Evolutionary conservation across 1,140 invertebrate genomes (phyloP), one percentile per base, ranked within the genome.

Genomic region (Orussus abietinus): DNA sequence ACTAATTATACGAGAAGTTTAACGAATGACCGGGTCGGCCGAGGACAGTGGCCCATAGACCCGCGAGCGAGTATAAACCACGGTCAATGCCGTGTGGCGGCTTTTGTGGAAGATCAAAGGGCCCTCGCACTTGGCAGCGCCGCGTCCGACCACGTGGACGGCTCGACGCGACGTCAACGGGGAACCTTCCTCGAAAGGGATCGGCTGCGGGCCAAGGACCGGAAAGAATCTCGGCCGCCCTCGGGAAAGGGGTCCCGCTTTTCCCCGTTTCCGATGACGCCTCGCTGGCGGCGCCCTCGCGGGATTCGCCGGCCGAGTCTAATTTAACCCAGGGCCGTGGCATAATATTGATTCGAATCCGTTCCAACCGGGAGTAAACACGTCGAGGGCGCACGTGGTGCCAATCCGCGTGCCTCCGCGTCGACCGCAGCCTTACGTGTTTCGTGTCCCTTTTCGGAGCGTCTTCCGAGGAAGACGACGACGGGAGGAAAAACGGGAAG

Each of bases 301-400:
- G 45, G 38, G 44, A 41, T 47, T 44, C 31, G 22, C 18, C 30
- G 43, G 21, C 28, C 32, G 47, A 18, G 30, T 57, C 64, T 66
- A 64, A 66, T 66, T 62, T 69, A 67, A 58, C 57, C 38, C 15
- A 37, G 31, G 48, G 47, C 38, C 37, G 47, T 49, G 59, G 64
- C 68, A 69, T 69, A 69, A 69, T 64, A 69, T 69, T 67, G 66
- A 69, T 64, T 66, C 62, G 62, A 64, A 66, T 66, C 63, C 55
- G 52, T 51, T 63, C 52, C 60, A 59, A n/a, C 48, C 38, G 51
- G 53, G 45, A 55, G 50, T 68, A 68, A 68, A 68, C 67, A 69
- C 64, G 57, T 59, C 55, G 57, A 45, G n/a, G 45, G 53, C 59
- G 54, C 64, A 69, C 63, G 59, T 68, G 66, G 59, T 46, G 53